These are phyloP conservation scores for Chrysotoxum bicinctum DNA, from an alignment of 2,888 invertebrate species.

Conservation along the genomic window DNA sequence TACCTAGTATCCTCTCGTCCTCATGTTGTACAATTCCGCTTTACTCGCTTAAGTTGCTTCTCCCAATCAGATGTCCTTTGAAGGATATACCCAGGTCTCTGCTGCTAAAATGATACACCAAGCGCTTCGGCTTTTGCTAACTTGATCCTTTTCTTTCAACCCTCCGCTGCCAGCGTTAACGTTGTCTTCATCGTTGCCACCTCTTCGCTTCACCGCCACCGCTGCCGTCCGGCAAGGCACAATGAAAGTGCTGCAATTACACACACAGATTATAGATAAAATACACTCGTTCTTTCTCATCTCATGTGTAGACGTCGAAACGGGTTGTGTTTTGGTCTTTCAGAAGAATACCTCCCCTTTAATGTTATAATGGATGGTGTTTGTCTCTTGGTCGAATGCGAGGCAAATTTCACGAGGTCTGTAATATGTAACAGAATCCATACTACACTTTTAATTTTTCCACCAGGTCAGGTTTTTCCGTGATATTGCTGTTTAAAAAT, in stretches of 20 bases:
- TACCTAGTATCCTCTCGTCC: not conserved
- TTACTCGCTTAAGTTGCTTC: conserved; percentile 28
- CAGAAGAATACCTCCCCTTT: conserved; percentile 36
- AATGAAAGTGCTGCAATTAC: conserved; percentile 68
- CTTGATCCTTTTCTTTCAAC: conserved; percentile 50
- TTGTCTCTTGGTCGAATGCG: not conserved
- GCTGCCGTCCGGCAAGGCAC: conserved; percentile 5
- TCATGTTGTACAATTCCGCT: conserved; percentile 16
- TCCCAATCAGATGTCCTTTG: conserved; percentile 65
- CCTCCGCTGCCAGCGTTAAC: not conserved
- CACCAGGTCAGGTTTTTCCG: no score
- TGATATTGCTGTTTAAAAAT: no score
- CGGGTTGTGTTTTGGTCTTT: conserved; percentile 43
- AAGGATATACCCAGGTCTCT: conserved; percentile 35
- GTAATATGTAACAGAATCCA: no score
- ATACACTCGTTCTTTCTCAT: conserved; percentile 60
- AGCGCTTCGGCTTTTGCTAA: conserved; percentile 55
- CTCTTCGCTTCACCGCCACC: not conserved
- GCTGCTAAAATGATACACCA: conserved; percentile 35
- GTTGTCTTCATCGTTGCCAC: not conserved
- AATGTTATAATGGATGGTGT: conserved; percentile 15
- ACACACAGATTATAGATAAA: conserved; percentile 71
- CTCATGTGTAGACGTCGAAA: conserved; percentile 31
- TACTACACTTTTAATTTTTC: no score
- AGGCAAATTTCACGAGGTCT: not conserved